A percentile compares a stretch with the other conserved stretches of the same genome.
phyloP scores from a whole-genome alignment of 64 coral and sea anemone species.

The Montipora sp. region DNA sequence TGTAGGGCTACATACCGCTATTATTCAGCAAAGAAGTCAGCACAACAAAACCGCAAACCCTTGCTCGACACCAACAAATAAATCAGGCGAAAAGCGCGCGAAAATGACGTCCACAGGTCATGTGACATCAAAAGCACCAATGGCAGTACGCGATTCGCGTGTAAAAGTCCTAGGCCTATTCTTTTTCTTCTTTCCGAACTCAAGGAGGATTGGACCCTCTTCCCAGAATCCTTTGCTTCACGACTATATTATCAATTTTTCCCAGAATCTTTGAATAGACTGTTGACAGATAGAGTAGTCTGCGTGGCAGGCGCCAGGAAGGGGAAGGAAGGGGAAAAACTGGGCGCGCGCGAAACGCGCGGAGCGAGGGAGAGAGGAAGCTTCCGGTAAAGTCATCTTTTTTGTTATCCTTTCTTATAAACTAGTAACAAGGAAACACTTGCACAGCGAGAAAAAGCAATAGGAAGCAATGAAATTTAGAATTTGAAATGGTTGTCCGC shows the following conservation, averaged over 20 bases:
- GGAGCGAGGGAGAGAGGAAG: too few relatives aligned
- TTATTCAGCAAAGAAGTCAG: constrained; percentile 18
- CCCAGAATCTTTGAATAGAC: too few relatives aligned
- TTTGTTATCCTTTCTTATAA: too few relatives aligned
- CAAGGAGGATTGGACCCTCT: neutral
- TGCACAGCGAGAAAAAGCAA: too few relatives aligned
- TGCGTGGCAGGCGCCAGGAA: too few relatives aligned
- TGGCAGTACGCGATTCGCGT: constrained; percentile 12
- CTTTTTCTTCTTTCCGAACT: neutral
- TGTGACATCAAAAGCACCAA: constrained; percentile 18
- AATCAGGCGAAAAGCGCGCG: constrained; percentile 8
- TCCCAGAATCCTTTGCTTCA: neutral
- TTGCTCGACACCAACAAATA: constrained; percentile 9
- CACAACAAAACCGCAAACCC: constrained; percentile 7
- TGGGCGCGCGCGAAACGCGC: too few relatives aligned
- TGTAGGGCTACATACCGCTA: constrained; percentile 2
- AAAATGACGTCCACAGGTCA: neutral
- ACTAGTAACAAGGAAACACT: too few relatives aligned
- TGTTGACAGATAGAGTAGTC: too few relatives aligned
- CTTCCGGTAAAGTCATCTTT: too few relatives aligned
- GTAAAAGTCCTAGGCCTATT: neutral
- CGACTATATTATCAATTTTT: neutral
- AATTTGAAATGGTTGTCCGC: too few relatives aligned
- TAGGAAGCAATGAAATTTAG: too few relatives aligned
- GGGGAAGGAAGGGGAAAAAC: too few relatives aligned